Base-by-base conservation (phyloP, 2,888 invertebrate genomes). In the Chelonus formosanus region DNA sequence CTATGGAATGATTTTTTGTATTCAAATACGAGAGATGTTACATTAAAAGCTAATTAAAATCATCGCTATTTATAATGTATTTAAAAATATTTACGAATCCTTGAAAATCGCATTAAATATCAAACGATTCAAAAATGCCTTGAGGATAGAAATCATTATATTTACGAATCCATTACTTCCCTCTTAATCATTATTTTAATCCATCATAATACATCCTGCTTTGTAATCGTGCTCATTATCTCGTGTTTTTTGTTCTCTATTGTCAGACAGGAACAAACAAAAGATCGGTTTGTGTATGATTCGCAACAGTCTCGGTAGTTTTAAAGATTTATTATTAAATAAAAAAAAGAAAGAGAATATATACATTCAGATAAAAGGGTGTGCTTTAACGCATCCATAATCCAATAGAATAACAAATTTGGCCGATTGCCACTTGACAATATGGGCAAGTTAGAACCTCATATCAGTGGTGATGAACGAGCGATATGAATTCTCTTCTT, bases 351-450 rank as follows among this genome's bases (percentile, higher is more conserved):
- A 40, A 50, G 47, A 40, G 6, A 32, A 32, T 5, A 52, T 44
- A n/a, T 3, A 32, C 31, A 5, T 52, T 7, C 5, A 54, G 40
- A 53, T 40, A 10, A 50, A 58, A 36, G 36, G 45, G 62, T 52
- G 60, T 31, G 32, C 57, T 58, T 62, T 67, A 67, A 67, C 67
- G 62, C 67, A 62, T 34, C 67, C 70, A 71, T 79, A 79, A 82
- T 83, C 76, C 78, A 75, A 76, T 78, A 76, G 75, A 79, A 80
- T 77, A 81, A 81, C 78, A 80, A 83, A 80, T 82, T 81, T 76
- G 71, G 71, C 72, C 76, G 72, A 74, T 69, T 20, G 67, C 70
- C 68, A 69, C 69, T 70, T 67, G 69, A 56, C 57, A 63, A 68
- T 68, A 60, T 56, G 64, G 20, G 64, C 65, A 55, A 50, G 50